Evolutionary conservation across 2,113 vertebrate species (phyloP), one percentile per base, ranked within the genome.

Genomic region (Siniperca chuatsi): DNA sequence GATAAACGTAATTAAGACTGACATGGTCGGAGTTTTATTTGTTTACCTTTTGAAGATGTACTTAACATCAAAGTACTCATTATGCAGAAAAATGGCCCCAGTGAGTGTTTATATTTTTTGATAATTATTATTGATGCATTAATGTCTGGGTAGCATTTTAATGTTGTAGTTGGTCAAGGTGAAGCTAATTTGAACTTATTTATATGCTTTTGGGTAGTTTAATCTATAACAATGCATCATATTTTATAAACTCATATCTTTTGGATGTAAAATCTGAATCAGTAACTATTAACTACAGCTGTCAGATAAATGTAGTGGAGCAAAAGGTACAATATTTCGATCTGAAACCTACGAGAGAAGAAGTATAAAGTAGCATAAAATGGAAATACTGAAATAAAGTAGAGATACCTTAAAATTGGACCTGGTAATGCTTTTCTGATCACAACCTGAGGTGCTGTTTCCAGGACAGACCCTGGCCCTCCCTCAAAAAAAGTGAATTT

Each of bases 401-500:
- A 50, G 15, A 50, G 48, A 5, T 50, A 48, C 12, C 46, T 15
- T 15, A 48, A 48, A 48, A 13, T 15, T 44, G 9, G 13, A 18
- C 48, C 16, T 6, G 5, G 12, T 15, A 48, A 23, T 8, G 0
- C 18, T 57, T 10, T 18, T 75, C 29, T 37, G 37, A 62, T 78
- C 68, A 11, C 50, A 74, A 60, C 48, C 1, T 21, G 42, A 65
- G 42, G 4, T 44, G 62, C 23, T 68, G 58, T 55, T 80, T 81
- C 11, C 16, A 54, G 55, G 44, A 46, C 23, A 44, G 55, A 70
- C 52, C 21, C 25, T 33, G 23, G 54, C 52, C 23, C 57, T 69
- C 54, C 60, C 60, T 29, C 25, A 87, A 71, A 86, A 75, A 55
- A 79, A 72, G 29, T 20, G 13, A 33, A 40, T 71, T 55, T 33